phyloP scores from a whole-genome alignment of 2,797 vertebrate genomes.

The Hippocampus kuda region DNA sequence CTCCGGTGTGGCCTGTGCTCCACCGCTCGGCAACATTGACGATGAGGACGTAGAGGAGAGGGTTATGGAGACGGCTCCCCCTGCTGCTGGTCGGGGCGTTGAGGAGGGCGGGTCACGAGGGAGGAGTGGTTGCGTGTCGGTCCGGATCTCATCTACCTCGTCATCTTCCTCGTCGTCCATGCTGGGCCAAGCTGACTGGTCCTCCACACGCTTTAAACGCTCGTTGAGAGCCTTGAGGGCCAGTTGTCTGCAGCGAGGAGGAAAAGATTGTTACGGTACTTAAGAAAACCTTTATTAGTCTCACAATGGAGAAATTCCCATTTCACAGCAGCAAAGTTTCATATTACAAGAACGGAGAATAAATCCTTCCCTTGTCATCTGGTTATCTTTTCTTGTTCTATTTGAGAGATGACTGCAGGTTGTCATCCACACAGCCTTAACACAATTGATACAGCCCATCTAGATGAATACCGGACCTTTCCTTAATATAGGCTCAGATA shows the following conservation, averaged over 20 bases:
- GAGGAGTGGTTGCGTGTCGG: conserved; percentile 67
- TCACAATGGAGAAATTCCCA: too few species aligned
- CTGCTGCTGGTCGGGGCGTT: conserved; percentile 14
- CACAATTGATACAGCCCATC: too few species aligned
- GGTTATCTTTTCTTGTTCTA: too few species aligned
- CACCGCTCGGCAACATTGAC: conserved; percentile 42
- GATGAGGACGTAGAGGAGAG: conserved; percentile 47
- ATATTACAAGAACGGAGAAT: background rate
- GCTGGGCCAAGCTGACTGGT: conserved; percentile 91
- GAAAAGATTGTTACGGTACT: background rate
- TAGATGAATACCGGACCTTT: too few species aligned
- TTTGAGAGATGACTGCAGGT: too few species aligned
- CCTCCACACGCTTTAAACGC: conserved; percentile 89
- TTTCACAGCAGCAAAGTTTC: too few species aligned
- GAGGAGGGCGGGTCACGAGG: conserved; percentile 51
- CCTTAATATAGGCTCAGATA: too few species aligned
- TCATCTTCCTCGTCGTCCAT: conserved; percentile 94
- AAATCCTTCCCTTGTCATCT: background rate
- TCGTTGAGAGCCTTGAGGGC: conserved; percentile 96
- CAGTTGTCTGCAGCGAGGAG: conserved; percentile 73
- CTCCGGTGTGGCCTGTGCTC: conserved; percentile 62
- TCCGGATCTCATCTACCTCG: conserved; percentile 78
- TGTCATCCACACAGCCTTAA: too few species aligned
- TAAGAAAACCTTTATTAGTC: too few species aligned
- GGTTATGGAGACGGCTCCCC: conserved; percentile 37